A percentile compares a stretch with the other conserved stretches of the same genome.
These are phyloP conservation scores for Carduelis carduelis DNA, from an alignment of 2,797 vertebrate species.

Conservation along the genomic window DNA sequence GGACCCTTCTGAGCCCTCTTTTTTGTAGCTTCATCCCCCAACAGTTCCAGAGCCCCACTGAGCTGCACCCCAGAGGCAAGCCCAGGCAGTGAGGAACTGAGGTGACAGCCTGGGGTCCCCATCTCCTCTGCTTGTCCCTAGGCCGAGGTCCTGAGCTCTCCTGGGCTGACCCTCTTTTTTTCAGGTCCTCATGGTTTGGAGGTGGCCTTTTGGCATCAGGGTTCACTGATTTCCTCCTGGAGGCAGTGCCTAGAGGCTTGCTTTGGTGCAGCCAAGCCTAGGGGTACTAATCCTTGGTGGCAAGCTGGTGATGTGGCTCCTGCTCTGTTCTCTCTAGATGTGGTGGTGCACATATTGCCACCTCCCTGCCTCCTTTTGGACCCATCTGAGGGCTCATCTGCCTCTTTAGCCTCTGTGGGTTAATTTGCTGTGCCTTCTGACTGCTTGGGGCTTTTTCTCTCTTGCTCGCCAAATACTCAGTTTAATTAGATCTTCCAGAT, in stretches of 20 bases:
- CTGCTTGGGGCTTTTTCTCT: background rate
- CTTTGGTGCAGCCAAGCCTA: background rate
- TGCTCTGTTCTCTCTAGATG: background rate
- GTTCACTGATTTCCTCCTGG: background rate
- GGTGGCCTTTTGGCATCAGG: background rate
- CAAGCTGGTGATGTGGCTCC: background rate
- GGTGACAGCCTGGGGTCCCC: background rate
- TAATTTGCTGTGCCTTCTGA: background rate
- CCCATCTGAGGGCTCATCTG: background rate
- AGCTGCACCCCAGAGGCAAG: background rate
- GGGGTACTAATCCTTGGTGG: background rate
- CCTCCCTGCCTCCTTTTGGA: background rate
- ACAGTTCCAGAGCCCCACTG: background rate
- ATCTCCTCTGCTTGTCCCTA: background rate
- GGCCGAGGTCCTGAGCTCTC: background rate
- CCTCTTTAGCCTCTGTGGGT: background rate
- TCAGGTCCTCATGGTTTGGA: background rate
- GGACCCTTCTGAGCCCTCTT: background rate
- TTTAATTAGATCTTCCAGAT: constrained; percentile 6
- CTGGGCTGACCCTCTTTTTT: background rate
- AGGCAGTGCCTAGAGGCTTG: background rate
- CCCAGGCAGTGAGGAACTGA: background rate
- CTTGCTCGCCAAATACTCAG: background rate
- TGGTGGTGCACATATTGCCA: background rate
- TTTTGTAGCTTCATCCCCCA: background rate